These are phyloP conservation scores for Ommatoiulus sabulosus DNA, from an alignment of 2,888 invertebrate species.

Conservation along the genomic window DNA sequence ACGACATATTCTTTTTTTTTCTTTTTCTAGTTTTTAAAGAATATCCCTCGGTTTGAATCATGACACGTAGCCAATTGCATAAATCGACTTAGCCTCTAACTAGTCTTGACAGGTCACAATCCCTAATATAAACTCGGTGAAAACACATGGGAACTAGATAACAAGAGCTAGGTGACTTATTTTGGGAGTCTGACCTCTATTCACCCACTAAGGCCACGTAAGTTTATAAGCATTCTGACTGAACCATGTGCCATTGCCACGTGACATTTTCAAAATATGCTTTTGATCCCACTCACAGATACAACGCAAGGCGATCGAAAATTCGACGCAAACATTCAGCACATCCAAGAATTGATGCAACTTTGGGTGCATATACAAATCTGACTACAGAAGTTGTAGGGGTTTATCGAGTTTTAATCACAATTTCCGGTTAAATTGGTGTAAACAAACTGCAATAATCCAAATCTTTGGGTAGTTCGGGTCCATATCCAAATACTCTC, in stretches of 20 bases:
- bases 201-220: slow-evolving; percentile 32
- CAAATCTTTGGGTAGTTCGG: too few species aligned
- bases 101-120: background rate
- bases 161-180: slow-evolving; percentile 40
- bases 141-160: slow-evolving; percentile 36
- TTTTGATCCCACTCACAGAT: background rate
- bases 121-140: slow-evolving; percentile 26
- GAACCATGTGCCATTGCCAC: background rate
- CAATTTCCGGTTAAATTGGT: too few species aligned
- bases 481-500: too few species aligned
- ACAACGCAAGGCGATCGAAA: background rate
- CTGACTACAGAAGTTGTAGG: too few species aligned
- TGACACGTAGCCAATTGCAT: background rate
- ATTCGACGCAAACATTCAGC: background rate
- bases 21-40: background rate
- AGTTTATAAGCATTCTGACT: background rate
- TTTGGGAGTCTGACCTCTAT: slow-evolving; percentile 40
- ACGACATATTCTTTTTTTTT: too few species aligned
- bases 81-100: background rate
- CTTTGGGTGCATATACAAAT: too few species aligned
- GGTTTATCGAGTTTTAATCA: too few species aligned
- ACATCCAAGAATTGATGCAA: background rate
- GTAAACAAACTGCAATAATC: too few species aligned
- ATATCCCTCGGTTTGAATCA: background rate
- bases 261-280: background rate